A percentile compares a stretch with the other conserved stretches of the same genome.
Conservation (phyloP, 2,113 vertebrate genomes). For the Pyxicephalus adspersus region DNA sequence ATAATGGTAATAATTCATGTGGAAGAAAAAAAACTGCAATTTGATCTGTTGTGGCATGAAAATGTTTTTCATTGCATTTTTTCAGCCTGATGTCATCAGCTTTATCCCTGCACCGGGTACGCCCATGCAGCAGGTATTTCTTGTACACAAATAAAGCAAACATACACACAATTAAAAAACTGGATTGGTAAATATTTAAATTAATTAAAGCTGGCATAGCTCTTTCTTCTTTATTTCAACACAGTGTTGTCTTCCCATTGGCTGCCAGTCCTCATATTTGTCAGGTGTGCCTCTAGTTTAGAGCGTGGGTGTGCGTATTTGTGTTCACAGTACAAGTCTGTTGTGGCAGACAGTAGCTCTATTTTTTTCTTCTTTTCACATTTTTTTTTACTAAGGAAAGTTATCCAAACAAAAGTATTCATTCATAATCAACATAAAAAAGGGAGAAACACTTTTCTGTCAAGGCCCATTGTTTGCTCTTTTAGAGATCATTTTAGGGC, state of each 20-base stretch:
- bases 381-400: background rate
- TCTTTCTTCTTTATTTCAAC: conserved; percentile 54
- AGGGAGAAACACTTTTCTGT: background rate
- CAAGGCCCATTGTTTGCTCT: background rate
- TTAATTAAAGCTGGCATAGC: conserved; percentile 66
- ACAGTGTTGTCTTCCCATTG: conserved; percentile 23
- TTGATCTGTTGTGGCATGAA: conserved; percentile 93
- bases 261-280: conserved; percentile 28
- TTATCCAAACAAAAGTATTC: background rate
- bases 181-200: conserved; percentile 71
- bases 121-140: conserved; percentile 85
- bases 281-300: conserved; percentile 44
- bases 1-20: conserved; percentile 8
- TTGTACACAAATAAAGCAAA: conserved; percentile 75
- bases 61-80: conserved; percentile 96
- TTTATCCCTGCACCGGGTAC: conserved; percentile 75
- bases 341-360: conserved; percentile 6
- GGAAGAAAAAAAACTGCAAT: conserved; percentile 70
- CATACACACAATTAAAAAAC: conserved; percentile 71
- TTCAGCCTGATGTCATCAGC: conserved; percentile 85
- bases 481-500: no score
- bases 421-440: background rate
- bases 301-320: conserved; percentile 43
- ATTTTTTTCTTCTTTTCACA: conserved; percentile 1
- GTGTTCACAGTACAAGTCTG: conserved; percentile 4